Evolutionary conservation across 1,140 invertebrate genomes (phyloP), one percentile per base, ranked within the genome.

Genomic region (Caenorhabditis latens): DNA sequence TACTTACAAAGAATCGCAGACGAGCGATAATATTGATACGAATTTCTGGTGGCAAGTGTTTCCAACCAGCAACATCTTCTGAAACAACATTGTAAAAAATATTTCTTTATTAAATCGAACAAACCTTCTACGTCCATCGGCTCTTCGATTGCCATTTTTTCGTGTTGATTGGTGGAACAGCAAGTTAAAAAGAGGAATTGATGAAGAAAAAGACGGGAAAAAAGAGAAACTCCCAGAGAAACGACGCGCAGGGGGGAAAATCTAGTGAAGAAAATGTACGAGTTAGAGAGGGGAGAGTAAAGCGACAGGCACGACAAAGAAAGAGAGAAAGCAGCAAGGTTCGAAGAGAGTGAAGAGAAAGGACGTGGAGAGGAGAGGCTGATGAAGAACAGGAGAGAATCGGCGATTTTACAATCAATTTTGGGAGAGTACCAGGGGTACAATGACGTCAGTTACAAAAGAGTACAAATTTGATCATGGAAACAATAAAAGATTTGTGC

Each of bases 41-140:
- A 24, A 79, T 79, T 14, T 79, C 71, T 32, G 46, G 71, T 13
- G 71, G 71, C 46, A 79, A 79, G 24, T 79, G 71, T 42, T 79
- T 79, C 71, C 71, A 79, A 24, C 46, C 43, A 14, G 71, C 71
- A 11, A 50, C 46, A 21, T 79, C 71, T 50, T 79, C 71, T 79
- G 14, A 19, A 79, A 79, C 2, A 40, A 4, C n/a, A n/a, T 58
- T 58, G 57, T 58, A 16, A n/a, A n/a, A 5, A 21, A 0, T 2
- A 4, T 58, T 14, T 16, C 55, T 11, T 9, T n/a, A n/a, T 16
- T 58, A 5, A n/a, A 19, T 4, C 5, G 7, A 43, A 46, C 6
- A 24, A 50, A 79, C 71, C 71, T 42, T 79, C 71, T 13, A 79
- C 50, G 11, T 79, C 71, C 71, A 79, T 79, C 11, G 40, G 19